Evolutionary conservation across 2,113 vertebrate genomes (phyloP), one percentile per base, ranked within the genome.

Genomic region (Peromyscus californicus): DNA sequence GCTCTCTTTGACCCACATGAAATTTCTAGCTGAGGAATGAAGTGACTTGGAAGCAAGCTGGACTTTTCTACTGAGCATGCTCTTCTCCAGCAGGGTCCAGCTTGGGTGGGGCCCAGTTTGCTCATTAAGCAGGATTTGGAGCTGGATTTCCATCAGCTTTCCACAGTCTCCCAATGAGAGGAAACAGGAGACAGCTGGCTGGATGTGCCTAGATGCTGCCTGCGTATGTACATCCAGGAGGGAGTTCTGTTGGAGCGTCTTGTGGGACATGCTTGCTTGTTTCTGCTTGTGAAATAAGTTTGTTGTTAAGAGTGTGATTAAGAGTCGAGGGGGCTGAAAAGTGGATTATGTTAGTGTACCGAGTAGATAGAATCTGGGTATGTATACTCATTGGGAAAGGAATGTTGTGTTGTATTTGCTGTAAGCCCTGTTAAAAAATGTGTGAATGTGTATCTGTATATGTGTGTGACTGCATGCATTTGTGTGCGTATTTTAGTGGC

Each of bases 101-200:
- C 96, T 96, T 98, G 98, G 98, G 98, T 98, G 98, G 98, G 97
- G 98, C 98, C 70, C 54, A 63, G 90, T 89, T 98, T 98, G 59
- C 98, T 98, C 95, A 97, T 80, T 98, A 92, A 98, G 96, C 95
- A 97, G 51, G 51, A 51, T 98, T 98, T 97, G 96, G 97, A 93
- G 21, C 83, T 96, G 92, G 95, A 95, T 97, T 98, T 98, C 98
- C 69, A 86, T 97, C 96, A 92, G 97, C 36, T 98, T 94, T 91
- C 80, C 96, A 57, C 79, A 90, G 80, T 45, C 70, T 95, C 95
- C 95, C 83, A 82, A 61, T 2, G 13, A 92, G 93, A 87, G 63
- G 29, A 74, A 97, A 51, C 86, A 88, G 72, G 67, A 84, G 45
- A 90, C 65, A 94, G 31, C 69, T 12, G 7, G 85, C 82, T 97